Conservation (phyloP, 2,797 vertebrate genomes). For the Malacoraja senta region DNA sequence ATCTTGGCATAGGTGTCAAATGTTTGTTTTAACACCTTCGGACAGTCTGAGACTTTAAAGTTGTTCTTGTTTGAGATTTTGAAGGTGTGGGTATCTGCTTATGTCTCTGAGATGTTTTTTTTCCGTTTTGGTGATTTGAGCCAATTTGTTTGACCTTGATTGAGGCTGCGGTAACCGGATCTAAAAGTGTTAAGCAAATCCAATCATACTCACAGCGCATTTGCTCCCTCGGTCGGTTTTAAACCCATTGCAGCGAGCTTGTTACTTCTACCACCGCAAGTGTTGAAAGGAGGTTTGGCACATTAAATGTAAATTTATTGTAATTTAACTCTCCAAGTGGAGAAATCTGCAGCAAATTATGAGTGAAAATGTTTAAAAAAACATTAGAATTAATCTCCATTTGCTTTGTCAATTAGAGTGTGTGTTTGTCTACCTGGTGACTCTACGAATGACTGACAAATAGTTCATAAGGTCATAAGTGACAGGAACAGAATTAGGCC, state of each 20-base stretch:
- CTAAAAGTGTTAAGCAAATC: not conserved
- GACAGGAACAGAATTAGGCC: no score
- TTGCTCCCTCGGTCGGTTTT: not conserved
- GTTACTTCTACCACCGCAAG: not conserved
- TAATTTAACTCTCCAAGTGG: no score
- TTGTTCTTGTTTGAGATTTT: not conserved
- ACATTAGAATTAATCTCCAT: not conserved
- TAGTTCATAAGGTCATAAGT: not conserved
- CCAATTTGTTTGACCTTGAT: not conserved
- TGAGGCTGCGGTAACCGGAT: not conserved
- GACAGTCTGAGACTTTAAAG: not conserved
- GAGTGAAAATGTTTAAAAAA: not conserved
- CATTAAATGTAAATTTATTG: not conserved
- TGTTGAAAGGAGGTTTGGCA: not conserved
- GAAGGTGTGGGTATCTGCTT: not conserved
- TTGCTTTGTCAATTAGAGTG: not conserved
- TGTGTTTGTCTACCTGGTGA: not conserved
- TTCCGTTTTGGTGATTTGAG: not conserved
- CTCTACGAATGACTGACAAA: not conserved
- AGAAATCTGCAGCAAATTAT: not conserved
- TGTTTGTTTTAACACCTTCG: not conserved
- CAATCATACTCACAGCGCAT: not conserved
- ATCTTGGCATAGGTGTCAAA: not conserved
- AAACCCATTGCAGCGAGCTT: not conserved
- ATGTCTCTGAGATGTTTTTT: not conserved